Percentiles rank a stretch among this genome's conserved stretches.
phyloP scores from a whole-genome alignment of 1,140 invertebrate genomes.

The Brachionus koreanus region DNA sequence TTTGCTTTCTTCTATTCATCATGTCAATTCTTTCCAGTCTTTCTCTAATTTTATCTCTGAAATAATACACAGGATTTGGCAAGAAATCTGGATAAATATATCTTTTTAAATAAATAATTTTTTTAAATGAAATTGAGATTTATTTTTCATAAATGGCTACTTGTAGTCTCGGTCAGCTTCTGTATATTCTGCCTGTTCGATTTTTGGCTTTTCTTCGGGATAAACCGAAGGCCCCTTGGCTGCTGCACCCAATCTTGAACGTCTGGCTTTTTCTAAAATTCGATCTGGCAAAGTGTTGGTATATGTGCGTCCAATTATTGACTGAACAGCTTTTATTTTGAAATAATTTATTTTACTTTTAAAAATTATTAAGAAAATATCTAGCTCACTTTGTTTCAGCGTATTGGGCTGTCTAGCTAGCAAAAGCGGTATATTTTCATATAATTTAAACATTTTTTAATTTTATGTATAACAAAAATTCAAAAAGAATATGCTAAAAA shows the following conservation, averaged over 20 bases:
- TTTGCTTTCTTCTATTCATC: constrained; percentile 72
- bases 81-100: constrained; percentile 89
- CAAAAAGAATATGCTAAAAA: neutral
- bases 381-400: neutral
- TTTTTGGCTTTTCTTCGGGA: neutral
- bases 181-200: neutral
- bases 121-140: neutral
- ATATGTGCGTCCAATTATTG: neutral
- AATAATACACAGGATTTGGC: constrained; percentile 73
- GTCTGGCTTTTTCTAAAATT: constrained; percentile 29
- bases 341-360: neutral
- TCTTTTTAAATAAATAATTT: constrained; percentile 55
- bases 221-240: neutral
- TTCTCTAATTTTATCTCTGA: constrained; percentile 76
- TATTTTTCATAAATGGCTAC: neutral
- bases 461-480: neutral
- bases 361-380: neutral
- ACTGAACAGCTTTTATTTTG: neutral
- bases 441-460: constrained; percentile 14
- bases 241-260: constrained; percentile 11
- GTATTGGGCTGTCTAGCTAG: neutral
- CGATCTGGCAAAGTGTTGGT: constrained; percentile 22
- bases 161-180: constrained; percentile 39
- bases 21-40: constrained; percentile 87
- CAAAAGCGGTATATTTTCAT: neutral